A percentile compares a stretch with the other conserved stretches of the same genome.
Conservation (phyloP, 2,888 invertebrate species). For the Callinectes sapidus region DNA sequence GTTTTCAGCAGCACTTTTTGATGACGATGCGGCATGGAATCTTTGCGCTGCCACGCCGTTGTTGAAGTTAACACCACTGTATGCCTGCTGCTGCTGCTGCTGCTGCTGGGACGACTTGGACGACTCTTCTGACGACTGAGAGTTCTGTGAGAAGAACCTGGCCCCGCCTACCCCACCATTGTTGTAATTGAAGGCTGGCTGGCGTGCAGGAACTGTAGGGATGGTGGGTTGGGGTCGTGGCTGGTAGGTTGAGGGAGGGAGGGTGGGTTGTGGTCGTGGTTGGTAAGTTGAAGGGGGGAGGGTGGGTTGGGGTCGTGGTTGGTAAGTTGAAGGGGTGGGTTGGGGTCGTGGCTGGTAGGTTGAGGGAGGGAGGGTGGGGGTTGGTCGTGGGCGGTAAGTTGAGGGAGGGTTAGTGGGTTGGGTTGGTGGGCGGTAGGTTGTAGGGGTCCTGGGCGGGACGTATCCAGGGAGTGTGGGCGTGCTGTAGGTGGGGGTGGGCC, state of each 20-base stretch:
- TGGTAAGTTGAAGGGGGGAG: constrained; percentile 17
- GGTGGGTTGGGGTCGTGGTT: constrained; percentile 30
- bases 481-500: constrained; percentile 16
- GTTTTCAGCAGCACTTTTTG: constrained; percentile 39
- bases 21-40: constrained; percentile 46
- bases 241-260: constrained; percentile 9
- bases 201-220: neutral
- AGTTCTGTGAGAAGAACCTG: constrained; percentile 45
- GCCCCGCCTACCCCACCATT: neutral
- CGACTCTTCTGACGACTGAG: constrained; percentile 38
- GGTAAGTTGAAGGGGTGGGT: constrained; percentile 34
- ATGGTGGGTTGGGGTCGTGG: constrained; percentile 24
- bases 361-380: constrained; percentile 5
- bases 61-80: constrained; percentile 39
- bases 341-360: constrained; percentile 25
- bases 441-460: neutral
- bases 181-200: neutral
- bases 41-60: constrained; percentile 37
- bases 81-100: constrained; percentile 40
- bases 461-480: constrained; percentile 5
- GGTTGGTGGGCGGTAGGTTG: neutral
- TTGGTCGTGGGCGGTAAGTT: neutral
- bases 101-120: constrained; percentile 50
- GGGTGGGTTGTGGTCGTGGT: constrained; percentile 25
- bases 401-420: constrained; percentile 5